A percentile compares a stretch with the other conserved stretches of the same genome.
These are phyloP conservation scores for Trididemnum clinides DNA, from an alignment of 23 tunicate species.

Conservation along the genomic window DNA sequence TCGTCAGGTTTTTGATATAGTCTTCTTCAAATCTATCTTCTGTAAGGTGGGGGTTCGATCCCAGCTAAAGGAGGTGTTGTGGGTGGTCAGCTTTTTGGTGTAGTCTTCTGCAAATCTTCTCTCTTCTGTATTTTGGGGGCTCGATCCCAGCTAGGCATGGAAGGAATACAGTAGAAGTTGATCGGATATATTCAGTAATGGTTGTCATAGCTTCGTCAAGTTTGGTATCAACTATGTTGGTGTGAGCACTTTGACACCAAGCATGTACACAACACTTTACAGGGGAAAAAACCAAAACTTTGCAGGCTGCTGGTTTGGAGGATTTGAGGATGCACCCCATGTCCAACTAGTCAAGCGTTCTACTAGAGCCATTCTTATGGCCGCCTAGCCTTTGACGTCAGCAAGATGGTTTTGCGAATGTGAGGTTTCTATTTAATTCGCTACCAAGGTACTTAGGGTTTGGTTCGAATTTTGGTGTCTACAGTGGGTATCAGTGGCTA, in stretches of 20 bases:
- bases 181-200: neutral
- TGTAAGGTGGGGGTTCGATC: too few species aligned
- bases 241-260: neutral
- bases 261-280: neutral
- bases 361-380: neutral
- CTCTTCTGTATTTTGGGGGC: neutral
- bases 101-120: neutral
- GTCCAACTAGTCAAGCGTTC: neutral
- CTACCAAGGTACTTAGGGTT: neutral
- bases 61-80: neutral
- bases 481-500: neutral
- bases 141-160: neutral
- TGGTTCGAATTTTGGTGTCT: neutral
- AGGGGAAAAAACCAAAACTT: neutral
- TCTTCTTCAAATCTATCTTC: neutral
- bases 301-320: too few species aligned
- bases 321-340: neutral
- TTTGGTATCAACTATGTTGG: neutral
- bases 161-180: neutral
- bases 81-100: neutral
- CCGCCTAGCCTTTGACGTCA: neutral
- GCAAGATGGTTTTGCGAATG: neutral
- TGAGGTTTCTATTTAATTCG: neutral
- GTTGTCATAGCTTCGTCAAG: neutral
- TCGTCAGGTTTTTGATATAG: neutral